These are phyloP conservation scores for Lanius ludovicianus DNA, from an alignment of 2,113 vertebrate species.

Conservation along the genomic window DNA sequence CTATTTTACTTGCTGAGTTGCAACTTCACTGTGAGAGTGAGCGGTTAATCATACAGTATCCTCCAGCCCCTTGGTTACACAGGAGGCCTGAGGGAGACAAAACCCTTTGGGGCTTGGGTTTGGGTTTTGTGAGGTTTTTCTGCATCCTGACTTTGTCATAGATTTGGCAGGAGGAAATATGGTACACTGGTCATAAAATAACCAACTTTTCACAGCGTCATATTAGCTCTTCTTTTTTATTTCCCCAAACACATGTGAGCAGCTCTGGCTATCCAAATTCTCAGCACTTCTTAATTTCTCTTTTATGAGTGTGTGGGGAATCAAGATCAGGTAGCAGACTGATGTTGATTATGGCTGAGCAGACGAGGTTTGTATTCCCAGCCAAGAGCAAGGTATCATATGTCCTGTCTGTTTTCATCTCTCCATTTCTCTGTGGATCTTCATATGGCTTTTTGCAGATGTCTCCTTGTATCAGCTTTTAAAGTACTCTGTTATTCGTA, in stretches of 20 bases:
- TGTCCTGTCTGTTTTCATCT: not conserved
- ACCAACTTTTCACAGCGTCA: not conserved
- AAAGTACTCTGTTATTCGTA: not conserved
- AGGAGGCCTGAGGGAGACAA: not conserved
- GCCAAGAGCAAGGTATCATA: not conserved
- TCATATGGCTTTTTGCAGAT: not conserved
- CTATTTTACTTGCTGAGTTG: not conserved
- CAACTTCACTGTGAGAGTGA: not conserved
- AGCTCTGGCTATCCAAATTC: not conserved
- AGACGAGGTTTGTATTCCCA: not conserved
- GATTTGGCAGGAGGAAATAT: not conserved
- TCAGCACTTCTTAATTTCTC: not conserved
- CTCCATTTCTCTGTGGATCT: not conserved
- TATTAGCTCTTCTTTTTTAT: no score
- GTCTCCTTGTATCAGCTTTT: not conserved
- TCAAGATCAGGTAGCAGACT: not conserved
- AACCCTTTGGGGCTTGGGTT: not conserved
- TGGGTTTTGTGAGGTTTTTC: not conserved
- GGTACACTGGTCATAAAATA: not conserved
- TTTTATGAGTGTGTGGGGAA: not conserved
- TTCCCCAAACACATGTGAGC: not conserved
- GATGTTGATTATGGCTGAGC: not conserved
- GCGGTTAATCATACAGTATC: not conserved
- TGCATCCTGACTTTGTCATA: not conserved
- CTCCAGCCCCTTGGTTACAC: not conserved